Evolutionary conservation across 2,888 invertebrate genomes (phyloP).

Genomic region (Eupithecia dodoneata): DNA sequence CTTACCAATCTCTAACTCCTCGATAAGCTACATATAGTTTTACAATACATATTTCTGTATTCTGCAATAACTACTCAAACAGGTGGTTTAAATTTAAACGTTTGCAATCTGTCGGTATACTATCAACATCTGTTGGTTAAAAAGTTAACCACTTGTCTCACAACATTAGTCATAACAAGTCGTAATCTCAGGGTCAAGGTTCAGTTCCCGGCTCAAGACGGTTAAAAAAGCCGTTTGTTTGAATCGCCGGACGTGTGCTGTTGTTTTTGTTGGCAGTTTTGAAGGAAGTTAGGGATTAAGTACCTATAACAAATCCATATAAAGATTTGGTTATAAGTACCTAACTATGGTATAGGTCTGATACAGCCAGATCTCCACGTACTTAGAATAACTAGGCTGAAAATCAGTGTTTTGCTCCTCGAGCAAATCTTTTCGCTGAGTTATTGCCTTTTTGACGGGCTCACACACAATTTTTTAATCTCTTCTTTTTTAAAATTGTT

Average conservation of each 20-base stretch:
- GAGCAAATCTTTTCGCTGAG: no score
- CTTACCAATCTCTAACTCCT: no score
- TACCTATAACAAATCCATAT: not conserved
- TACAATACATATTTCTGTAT: no score
- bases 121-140: slow-evolving; percentile 25
- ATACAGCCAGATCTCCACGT: not conserved
- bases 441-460: no score
- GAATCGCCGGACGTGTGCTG: slow-evolving; percentile 40
- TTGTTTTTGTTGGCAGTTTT: slow-evolving; percentile 18
- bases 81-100: not conserved
- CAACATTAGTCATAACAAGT: slow-evolving; percentile 43
- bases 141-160: slow-evolving; percentile 15
- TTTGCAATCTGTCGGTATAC: not conserved
- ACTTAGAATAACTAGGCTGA: no score
- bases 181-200: slow-evolving; percentile 72
- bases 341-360: not conserved
- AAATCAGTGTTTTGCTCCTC: no score
- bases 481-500: no score
- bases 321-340: no score
- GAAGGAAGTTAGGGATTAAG: not conserved
- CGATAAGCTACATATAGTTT: no score
- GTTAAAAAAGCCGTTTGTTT: slow-evolving; percentile 44
- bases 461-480: no score
- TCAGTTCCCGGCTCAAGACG: slow-evolving; percentile 57
- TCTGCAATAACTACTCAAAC: no score